Evolutionary conservation across 92 coral and sea anemone genomes (phyloP), one percentile per base, ranked within the genome.

Genomic region (Zoanthus sansibaricus): DNA sequence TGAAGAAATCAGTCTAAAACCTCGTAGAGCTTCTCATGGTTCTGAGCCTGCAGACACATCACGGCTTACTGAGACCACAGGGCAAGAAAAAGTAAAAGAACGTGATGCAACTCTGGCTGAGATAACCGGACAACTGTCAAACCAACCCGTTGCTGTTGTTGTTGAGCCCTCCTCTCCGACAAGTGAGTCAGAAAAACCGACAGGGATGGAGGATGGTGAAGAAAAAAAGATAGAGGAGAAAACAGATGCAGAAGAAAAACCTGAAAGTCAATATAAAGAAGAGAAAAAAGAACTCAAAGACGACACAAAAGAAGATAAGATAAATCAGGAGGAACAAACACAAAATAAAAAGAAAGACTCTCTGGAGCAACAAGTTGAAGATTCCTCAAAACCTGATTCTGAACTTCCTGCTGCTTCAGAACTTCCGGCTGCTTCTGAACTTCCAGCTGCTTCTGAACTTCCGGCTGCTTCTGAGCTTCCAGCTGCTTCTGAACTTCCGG

Each of bases 21-120:
- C 85, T 0, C 75, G 85, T 20, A 37, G 85, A 64, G 73, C 85
- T 21, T 80, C 85, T 0, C 44, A 62, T 66, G 85, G 75, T 6
- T 80, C 75, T 45, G 54, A 64, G 14, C 74, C 85, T 52, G 31
- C 64, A 18, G 74, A 62, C 73, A 61, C 55, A 21, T 45, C 84
- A 7, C 45, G 4, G 72, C 84, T 42, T 47, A 25, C 30, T 11
- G 11, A 25, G 32, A 12, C 72, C 3, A 8, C 42, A 17, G 20
- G 3, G 13, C 62, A 45, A 13, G 85, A 49, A 16, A 45, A 64
- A 8, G 21, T 49, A 56, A 49, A 33, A 37, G 59, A 66, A 20
- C 61, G 59, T 20, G 85, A 11, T 16, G 62, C 15, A 6, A 64
- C 55, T 30, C 9, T 47, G 21, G 46, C 18, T 15, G 85, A 80